Base-by-base conservation (phyloP, 1,140 invertebrate genomes). In the Drosophila rhopaloa region DNA sequence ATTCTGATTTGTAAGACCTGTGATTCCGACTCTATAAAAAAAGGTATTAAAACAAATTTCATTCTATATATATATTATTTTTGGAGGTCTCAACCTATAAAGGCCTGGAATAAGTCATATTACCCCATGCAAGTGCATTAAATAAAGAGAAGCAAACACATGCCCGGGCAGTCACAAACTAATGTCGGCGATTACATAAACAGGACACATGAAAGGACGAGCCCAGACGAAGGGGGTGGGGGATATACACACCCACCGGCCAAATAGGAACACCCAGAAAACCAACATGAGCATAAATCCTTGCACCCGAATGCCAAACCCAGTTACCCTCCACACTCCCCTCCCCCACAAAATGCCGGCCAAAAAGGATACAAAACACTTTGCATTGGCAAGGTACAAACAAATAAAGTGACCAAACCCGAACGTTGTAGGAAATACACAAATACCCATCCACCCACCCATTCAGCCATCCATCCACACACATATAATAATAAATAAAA, bases 171-270 rank as follows among this genome's bases (percentile, higher is more conserved):
- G 77, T 77, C 70, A 57, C 62, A 66, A 88, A 88, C 83, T 88
- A 88, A 88, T 88, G 83, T 88, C 76, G 83, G 83, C 79, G 83
- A 88, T 88, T 88, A 88, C 84, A 88, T 88, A 88, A 86, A 88
- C 83, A 89, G 76, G 83, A 83, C 83, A 88, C 83, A 86, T 73
- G 84, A 88, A 86, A 79, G 82, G 83, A 83, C 83, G 71, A 76
- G 47, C 78, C 56, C 48, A 53, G 71, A 40, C 53, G 63, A 53
- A 3, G 55, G 46, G 27, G 37, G 62, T 32, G 27, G 29, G 11
- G n/a, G 38, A 14, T 16, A 44, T 8, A 77, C 83, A 83, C 84
- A 88, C 83, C 84, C 83, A 88, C 66, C 72, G 65, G 74, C 74
- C 76, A 85, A 84, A 80, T 81, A 84, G 81, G 65, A 84, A 66